phyloP scores from a whole-genome alignment of 2,888 invertebrate species.

The Papilio demoleus region DNA sequence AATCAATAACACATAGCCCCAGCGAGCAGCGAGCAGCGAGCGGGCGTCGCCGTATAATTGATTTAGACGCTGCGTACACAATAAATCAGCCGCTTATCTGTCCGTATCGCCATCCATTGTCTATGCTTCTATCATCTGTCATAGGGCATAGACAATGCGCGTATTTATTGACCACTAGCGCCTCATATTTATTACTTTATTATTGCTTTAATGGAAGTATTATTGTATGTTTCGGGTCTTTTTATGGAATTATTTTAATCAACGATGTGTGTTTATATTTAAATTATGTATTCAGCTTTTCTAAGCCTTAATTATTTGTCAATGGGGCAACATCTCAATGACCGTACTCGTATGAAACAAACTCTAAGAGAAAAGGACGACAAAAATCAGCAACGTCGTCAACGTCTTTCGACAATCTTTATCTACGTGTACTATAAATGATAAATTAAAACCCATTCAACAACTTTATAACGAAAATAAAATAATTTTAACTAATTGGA shows the following conservation, averaged over 20 bases:
- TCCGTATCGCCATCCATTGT: constrained; percentile 71
- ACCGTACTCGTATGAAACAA: too few species aligned
- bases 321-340: too few species aligned
- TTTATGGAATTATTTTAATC: not conserved
- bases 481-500: not conserved
- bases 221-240: not conserved
- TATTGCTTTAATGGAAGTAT: constrained; percentile 30
- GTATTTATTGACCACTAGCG: constrained; percentile 50
- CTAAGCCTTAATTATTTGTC: too few species aligned
- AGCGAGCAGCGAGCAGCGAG: constrained; percentile 3
- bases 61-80: constrained; percentile 63
- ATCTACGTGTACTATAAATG: not conserved
- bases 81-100: constrained; percentile 74
- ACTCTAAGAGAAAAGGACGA: too few species aligned
- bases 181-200: constrained; percentile 42
- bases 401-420: too few species aligned
- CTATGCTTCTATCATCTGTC: constrained; percentile 72
- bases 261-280: too few species aligned
- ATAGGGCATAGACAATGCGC: constrained; percentile 53
- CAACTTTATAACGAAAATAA: not conserved
- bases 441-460: not conserved
- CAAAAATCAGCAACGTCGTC: too few species aligned
- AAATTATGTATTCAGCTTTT: too few species aligned
- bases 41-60: constrained; percentile 58
- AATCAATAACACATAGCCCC: constrained; percentile 36